Percentiles rank a stretch among this genome's conserved stretches.
Conservation (phyloP, 1,140 invertebrate species). For the Apis dorsata region DNA sequence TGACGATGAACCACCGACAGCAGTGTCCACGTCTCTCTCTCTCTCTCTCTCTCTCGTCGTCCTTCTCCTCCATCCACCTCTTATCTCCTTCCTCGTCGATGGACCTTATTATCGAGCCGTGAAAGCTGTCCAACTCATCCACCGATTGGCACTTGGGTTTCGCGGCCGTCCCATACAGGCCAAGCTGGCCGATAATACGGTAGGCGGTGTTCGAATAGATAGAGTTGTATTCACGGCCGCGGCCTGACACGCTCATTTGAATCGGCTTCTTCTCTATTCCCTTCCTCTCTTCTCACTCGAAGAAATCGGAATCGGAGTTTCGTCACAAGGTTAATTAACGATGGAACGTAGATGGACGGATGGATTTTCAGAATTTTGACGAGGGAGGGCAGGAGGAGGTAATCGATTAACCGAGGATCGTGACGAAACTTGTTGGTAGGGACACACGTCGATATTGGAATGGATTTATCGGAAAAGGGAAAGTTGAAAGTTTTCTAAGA, state of each 20-base stretch:
- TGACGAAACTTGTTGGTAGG: too few species aligned
- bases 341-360: too few species aligned
- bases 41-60: slow-evolving; percentile 3
- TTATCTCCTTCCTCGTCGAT: slow-evolving; percentile 41
- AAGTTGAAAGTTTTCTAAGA: too few species aligned
- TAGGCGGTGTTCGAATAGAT: slow-evolving; percentile 41
- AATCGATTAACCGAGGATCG: too few species aligned
- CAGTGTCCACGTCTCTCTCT: slow-evolving; percentile 7
- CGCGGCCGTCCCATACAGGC: background rate
- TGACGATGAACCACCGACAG: slow-evolving; percentile 49
- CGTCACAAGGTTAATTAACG: slow-evolving; percentile 4
- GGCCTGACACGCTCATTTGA: slow-evolving; percentile 35
- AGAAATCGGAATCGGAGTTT: background rate
- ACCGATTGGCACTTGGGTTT: slow-evolving; percentile 37
- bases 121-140: slow-evolving; percentile 35
- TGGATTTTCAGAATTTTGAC: too few species aligned
- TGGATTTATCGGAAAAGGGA: too few species aligned
- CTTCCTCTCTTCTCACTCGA: background rate
- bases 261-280: slow-evolving; percentile 23
- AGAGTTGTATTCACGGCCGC: slow-evolving; percentile 33
- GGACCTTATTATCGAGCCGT: slow-evolving; percentile 50
- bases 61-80: background rate
- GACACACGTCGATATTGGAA: too few species aligned
- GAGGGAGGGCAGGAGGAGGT: too few species aligned
- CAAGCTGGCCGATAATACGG: slow-evolving; percentile 39